Base-by-base conservation (phyloP, 1,140 invertebrate genomes). In the Drosophila takahashii region DNA sequence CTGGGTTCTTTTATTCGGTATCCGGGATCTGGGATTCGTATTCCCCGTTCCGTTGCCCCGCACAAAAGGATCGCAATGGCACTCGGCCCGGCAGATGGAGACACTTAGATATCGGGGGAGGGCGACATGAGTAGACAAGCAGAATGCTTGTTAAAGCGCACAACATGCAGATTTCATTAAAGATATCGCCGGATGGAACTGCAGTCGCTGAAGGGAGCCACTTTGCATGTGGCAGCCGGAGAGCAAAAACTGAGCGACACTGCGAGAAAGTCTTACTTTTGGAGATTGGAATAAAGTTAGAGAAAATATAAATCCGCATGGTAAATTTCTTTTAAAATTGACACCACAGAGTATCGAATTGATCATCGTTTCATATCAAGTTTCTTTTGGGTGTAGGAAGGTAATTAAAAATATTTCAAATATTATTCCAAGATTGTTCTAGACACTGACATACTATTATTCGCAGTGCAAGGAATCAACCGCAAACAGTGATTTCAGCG, bases 141-240 rank as follows among this genome's bases (percentile, higher is more conserved):
- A 84, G 87, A 89, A 89, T 80, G 84, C 84, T 89, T 89, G 84
- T 89, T 89, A 89, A 89, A 74, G 85, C 84, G 71, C 84, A 84
- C 75, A 89, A 90, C 84, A 90, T 89, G 84, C 80, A 80, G 84
- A 89, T 89, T 89, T 89, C 84, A 89, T 89, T 89, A 89, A 89
- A 89, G 84, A 89, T 89, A 89, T 89, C 61, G 72, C 62, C 27
- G 54, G 65, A 71, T 66, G 48, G 45, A 34, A 62, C 64, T 74
- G 61, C 37, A 62, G 29, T 58, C 62, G 78, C 59, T 81, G 60
- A 85, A 85, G 81, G 81, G 81, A 72, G 52, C 59, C 50, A 77
- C 51, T 75, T 75, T 75, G 70, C 72, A 75, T 65, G 52, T 56
- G 45, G 48, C 69, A 56, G 37, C 16, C 47, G 32, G n/a, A 66